Base-by-base conservation (phyloP, 1,140 invertebrate genomes). In the Manduca sexta region DNA sequence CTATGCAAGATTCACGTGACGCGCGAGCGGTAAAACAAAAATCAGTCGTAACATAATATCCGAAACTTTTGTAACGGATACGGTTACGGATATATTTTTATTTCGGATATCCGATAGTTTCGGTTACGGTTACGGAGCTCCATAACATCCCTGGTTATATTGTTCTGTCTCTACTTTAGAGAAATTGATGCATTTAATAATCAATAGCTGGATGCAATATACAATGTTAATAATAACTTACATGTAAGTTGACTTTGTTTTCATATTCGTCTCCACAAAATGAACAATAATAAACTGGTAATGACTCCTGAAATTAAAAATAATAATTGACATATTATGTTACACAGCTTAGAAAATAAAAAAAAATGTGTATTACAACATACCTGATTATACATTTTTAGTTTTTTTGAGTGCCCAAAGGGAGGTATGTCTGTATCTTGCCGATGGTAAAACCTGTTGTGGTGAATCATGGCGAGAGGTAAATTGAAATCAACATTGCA, bases 191-290 rank as follows among this genome's bases (percentile, higher is more conserved):
- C n/a, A n/a, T n/a, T n/a, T n/a, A n/a, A n/a, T n/a, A n/a, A n/a
- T n/a, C n/a, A n/a, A n/a, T n/a, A n/a, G n/a, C n/a, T n/a, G n/a
- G n/a, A n/a, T n/a, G n/a, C n/a, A n/a, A n/a, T n/a, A n/a, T n/a
- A n/a, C n/a, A n/a, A n/a, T n/a, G n/a, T 34, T 15, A 17, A 30
- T 12, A 13, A 31, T 21, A 34, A 78, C 74, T 83, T 76, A 87
- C 86, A 69, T 90, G 88, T 51, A 92, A 78, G 75, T 92, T 92
- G 45, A 91, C 91, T 74, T 92, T 92, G 33, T 91, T 86, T 21
- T 91, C 86, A 65, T 91, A 92, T 62, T 92, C 90, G 42, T 88
- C 88, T 4, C 91, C 91, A 75, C 91, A 92, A 31, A 92, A 86
- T 57, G 91, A 88, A 59, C 91, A 92, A 69, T 91, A 92, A 52